Percentiles rank a stretch among this genome's conserved stretches.
Conservation (phyloP, 2,888 invertebrate genomes). For the Lasioglossum figueresi region DNA sequence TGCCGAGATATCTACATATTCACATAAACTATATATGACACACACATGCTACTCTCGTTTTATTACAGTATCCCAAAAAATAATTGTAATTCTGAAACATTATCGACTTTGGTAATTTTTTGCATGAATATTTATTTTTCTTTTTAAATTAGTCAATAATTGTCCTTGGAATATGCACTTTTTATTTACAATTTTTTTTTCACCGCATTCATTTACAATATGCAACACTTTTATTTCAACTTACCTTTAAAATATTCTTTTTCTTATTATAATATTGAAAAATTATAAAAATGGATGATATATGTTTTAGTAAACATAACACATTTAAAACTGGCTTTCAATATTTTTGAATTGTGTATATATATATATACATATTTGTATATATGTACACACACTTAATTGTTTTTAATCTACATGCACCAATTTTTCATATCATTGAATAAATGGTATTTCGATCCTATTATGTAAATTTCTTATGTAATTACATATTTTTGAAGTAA, state of each 20-base stretch:
- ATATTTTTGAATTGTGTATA: slow-evolving; percentile 11
- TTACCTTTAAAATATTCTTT: slow-evolving; percentile 39
- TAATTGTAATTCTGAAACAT: slow-evolving; percentile 25
- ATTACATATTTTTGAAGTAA: slow-evolving; percentile 24
- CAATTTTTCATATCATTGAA: slow-evolving; percentile 1
- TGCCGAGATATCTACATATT: slow-evolving; percentile 1
- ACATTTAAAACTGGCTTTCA: not conserved
- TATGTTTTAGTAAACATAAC: slow-evolving; percentile 8
- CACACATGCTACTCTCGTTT: slow-evolving; percentile 5
- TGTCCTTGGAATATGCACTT: slow-evolving; percentile 1
- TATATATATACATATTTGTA: not conserved
- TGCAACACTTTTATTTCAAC: slow-evolving; percentile 37
- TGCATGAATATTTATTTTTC: not conserved
- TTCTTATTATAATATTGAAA: slow-evolving; percentile 10
- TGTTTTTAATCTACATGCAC: slow-evolving; percentile 6
- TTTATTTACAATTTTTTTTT: slow-evolving; percentile 17
- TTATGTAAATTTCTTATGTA: slow-evolving; percentile 10
- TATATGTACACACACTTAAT: not conserved
- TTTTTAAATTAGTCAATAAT: not conserved
- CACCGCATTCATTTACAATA: slow-evolving; percentile 16
- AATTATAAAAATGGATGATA: slow-evolving; percentile 26
- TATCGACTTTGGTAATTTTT: slow-evolving; percentile 14
- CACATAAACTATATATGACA: not conserved
- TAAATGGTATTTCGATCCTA: slow-evolving; percentile 3
- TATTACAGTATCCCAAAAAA: slow-evolving; percentile 17